Conservation (phyloP, 92 coral and sea anemone species). For the Porites lobata region DNA sequence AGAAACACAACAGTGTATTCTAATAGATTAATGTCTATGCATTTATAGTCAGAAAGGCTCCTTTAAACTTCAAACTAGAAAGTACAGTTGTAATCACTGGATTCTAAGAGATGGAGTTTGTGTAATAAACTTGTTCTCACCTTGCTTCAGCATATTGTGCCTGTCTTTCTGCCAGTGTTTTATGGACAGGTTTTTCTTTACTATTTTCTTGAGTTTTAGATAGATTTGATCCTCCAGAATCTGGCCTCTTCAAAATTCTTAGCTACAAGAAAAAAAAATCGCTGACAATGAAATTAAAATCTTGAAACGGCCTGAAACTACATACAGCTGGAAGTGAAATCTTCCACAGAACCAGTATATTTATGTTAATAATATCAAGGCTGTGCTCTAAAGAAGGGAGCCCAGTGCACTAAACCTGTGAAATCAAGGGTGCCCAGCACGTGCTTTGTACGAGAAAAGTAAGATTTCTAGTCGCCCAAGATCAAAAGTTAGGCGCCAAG, state of each 20-base stretch:
- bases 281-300: not conserved
- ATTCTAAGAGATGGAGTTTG: not conserved
- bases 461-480: no score
- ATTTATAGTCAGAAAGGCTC: no score
- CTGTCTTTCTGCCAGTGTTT: conserved; percentile 88
- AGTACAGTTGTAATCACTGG: not conserved
- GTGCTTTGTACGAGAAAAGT: no score
- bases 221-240: conserved; percentile 58
- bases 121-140: conserved; percentile 23
- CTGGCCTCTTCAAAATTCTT: conserved; percentile 82
- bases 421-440: no score
- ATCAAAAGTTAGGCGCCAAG: no score
- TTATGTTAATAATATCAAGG: no score
- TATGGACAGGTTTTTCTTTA: conserved; percentile 70
- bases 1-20: not conserved
- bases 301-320: not conserved
- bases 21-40: no score
- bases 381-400: no score
- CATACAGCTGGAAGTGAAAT: no score
- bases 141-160: conserved; percentile 94
- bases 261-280: conserved; percentile 39
- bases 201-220: conserved; percentile 17
- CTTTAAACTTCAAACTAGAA: no score
- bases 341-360: no score
- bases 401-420: no score